Conservation (phyloP, 2,888 invertebrate species). For the Agonopterix subpropinquella region DNA sequence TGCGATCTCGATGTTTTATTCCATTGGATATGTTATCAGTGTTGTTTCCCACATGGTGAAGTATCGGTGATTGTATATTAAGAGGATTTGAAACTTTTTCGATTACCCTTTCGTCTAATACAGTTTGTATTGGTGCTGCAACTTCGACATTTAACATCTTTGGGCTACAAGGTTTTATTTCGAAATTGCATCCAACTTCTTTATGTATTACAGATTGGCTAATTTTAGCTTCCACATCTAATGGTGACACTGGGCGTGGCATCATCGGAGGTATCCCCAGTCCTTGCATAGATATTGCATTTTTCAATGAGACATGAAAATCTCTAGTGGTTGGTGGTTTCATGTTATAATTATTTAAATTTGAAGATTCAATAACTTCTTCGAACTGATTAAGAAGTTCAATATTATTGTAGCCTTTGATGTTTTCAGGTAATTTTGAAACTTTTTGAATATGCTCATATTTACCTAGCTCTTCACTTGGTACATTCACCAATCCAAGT, state of each 20-base stretch:
- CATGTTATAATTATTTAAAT: slow-evolving; percentile 30
- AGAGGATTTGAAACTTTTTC: slow-evolving; percentile 63
- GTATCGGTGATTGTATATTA: slow-evolving; percentile 33
- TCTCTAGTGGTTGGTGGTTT: slow-evolving; percentile 29
- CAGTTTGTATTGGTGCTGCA: slow-evolving; percentile 53
- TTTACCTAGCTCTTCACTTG: slow-evolving; percentile 64
- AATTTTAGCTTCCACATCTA: slow-evolving; percentile 72
- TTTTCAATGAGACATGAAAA: slow-evolving; percentile 26
- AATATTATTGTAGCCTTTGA: slow-evolving; percentile 66
- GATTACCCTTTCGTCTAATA: slow-evolving; percentile 54
- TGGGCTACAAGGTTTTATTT: slow-evolving; percentile 70
- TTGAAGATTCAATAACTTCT: slow-evolving; percentile 61
- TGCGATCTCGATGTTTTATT: slow-evolving; percentile 25
- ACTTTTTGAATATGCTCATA: slow-evolving; percentile 72
- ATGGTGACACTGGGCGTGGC: slow-evolving; percentile 57
- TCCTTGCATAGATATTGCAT: slow-evolving; percentile 20
- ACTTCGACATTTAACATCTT: slow-evolving; percentile 66
- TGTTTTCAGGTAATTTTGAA: slow-evolving; percentile 69
- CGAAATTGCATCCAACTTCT: slow-evolving; percentile 72
- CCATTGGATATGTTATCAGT: slow-evolving; percentile 24
- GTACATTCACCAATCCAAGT: slow-evolving; percentile 63
- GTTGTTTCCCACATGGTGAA: slow-evolving; percentile 29
- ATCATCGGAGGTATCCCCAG: slow-evolving; percentile 16
- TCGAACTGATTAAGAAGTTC: slow-evolving; percentile 67
- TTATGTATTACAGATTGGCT: slow-evolving; percentile 72